A percentile compares a stretch with the other conserved stretches of the same genome.
phyloP scores from a whole-genome alignment of 2,797 vertebrate genomes.

The Darevskia mixta region DNA sequence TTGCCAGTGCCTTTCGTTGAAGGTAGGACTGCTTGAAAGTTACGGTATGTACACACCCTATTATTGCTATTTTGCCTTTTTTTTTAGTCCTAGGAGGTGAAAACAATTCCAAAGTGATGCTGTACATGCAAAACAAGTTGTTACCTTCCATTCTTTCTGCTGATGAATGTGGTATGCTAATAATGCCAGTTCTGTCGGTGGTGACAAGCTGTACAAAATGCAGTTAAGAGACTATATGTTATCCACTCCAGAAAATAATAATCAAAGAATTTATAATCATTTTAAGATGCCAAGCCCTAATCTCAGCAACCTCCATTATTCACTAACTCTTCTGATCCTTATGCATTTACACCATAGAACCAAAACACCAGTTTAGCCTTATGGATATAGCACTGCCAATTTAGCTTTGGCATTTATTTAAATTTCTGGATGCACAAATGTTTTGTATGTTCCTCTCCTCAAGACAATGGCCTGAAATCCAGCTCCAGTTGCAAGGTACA shows the following conservation, averaged over 20 bases:
- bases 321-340: not conserved
- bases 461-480: not conserved
- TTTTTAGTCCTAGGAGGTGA: not conserved
- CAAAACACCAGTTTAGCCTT: not conserved
- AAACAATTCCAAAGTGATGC: not conserved
- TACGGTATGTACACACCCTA: not conserved
- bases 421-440: not conserved
- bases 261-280: not conserved
- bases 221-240: conserved; percentile 5
- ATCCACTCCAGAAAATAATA: not conserved
- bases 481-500: not conserved
- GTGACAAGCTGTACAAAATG: conserved; percentile 13
- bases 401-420: not conserved
- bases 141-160: conserved; percentile 3
- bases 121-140: not conserved
- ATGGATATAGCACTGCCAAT: not conserved
- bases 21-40: not conserved
- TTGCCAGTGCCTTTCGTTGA: not conserved
- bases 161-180: not conserved
- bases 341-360: not conserved
- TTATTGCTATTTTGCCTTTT: not conserved
- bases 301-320: conserved; percentile 2
- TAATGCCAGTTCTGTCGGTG: not conserved
- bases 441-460: not conserved
- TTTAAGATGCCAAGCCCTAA: conserved; percentile 3